These are phyloP conservation scores for Priocnemis perturbator DNA, from an alignment of 2,888 invertebrate species.

Conservation along the genomic window DNA sequence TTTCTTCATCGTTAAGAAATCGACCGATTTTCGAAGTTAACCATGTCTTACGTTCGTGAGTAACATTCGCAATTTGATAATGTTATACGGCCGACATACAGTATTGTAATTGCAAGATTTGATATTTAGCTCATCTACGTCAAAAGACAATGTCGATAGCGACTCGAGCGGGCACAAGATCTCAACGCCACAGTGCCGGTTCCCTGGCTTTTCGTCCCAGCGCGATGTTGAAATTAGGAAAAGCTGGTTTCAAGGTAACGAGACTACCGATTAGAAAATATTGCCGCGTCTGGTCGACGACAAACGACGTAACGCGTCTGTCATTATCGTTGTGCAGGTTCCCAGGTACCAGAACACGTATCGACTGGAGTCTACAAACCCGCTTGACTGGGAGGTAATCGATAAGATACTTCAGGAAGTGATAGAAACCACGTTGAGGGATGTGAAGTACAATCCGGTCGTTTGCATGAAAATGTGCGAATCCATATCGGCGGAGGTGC, in stretches of 20 bases:
- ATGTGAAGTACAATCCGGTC: constrained; percentile 51
- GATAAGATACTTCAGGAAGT: constrained; percentile 58
- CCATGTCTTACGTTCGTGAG: no score
- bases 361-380: constrained; percentile 52
- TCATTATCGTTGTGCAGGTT: constrained; percentile 40
- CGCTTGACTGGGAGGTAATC: constrained; percentile 47
- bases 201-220: constrained; percentile 10
- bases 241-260: constrained; percentile 41
- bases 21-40: no score
- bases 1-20: no score
- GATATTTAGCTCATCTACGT: no score
- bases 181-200: no score
- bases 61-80: no score
- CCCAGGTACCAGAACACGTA: constrained; percentile 67
- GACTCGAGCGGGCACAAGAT: no score
- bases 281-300: background rate
- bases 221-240: constrained; percentile 44
- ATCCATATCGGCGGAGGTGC: constrained; percentile 55
- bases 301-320: background rate
- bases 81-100: no score
- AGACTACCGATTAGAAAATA: background rate
- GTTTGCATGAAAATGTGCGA: constrained; percentile 50
- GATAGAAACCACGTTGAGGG: constrained; percentile 49
- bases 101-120: no score
- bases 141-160: no score